Evolutionary conservation across 2,888 invertebrate species (phyloP).

Genomic region (Nowickia ferox): DNA sequence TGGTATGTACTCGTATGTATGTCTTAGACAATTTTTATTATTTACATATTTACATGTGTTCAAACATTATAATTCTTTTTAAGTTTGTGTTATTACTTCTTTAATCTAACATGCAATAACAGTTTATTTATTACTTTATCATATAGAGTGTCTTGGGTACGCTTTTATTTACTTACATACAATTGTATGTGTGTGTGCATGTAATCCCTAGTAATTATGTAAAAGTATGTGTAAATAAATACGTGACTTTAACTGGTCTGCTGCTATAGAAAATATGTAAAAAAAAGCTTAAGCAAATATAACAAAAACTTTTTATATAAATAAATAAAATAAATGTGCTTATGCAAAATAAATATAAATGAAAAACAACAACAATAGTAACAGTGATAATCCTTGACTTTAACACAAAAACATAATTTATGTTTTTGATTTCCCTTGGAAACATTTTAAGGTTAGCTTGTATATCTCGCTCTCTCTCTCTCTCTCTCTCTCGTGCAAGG

Average conservation of each 20-base stretch:
- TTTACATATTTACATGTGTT: background rate
- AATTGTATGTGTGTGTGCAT: constrained; percentile 8
- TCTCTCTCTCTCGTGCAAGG: background rate
- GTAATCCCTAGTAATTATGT: constrained; percentile 9
- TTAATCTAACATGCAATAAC: constrained; percentile 13
- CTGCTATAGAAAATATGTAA: background rate
- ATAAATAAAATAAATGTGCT: constrained; percentile 13
- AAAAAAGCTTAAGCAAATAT: background rate
- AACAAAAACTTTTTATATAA: constrained; percentile 36
- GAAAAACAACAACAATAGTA: constrained; percentile 42
- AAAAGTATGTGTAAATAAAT: constrained; percentile 2
- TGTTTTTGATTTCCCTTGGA: constrained; percentile 65
- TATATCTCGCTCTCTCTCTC: constrained; percentile 3
- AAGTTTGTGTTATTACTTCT: background rate
- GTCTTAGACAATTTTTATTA: constrained; percentile 5
- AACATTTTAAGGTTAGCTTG: constrained; percentile 68
- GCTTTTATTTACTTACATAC: background rate
- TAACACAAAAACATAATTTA: constrained; percentile 72
- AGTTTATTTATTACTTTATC: constrained; percentile 16
- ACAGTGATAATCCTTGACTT: constrained; percentile 68
- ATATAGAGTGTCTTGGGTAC: constrained; percentile 4
- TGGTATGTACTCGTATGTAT: background rate
- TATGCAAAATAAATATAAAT: background rate
- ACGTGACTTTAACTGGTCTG: constrained; percentile 48
- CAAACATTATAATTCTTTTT: constrained; percentile 10